Evolutionary conservation across 2,797 vertebrate species (phyloP).

Genomic region (Adrianichthys oophorus): DNA sequence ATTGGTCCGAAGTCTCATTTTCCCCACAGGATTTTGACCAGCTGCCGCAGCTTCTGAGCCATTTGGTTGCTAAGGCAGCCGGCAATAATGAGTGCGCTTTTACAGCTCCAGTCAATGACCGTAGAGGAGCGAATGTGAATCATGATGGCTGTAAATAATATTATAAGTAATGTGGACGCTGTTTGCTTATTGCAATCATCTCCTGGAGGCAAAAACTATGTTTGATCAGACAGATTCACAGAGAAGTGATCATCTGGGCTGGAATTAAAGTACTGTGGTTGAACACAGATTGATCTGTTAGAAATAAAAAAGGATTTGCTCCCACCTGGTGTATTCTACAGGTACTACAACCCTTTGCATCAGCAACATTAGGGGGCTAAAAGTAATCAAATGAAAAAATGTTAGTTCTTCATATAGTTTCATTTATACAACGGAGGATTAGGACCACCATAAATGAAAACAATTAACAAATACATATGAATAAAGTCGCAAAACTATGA

Average conservation of each 20-base stretch:
- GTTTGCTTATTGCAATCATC: constrained; percentile 45
- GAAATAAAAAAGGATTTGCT: constrained; percentile 46
- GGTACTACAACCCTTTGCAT: too few relatives aligned
- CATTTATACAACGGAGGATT: too few relatives aligned
- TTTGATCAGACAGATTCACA: constrained; percentile 1
- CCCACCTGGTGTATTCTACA: constrained; percentile 49
- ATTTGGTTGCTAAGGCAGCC: constrained; percentile 43
- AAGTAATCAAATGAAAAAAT: too few relatives aligned
- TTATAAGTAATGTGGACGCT: constrained; percentile 15
- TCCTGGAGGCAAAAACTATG: constrained; percentile 12
- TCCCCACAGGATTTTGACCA: constrained; percentile 66
- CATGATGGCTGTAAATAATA: constrained; percentile 53
- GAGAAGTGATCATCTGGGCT: constrained; percentile 14
- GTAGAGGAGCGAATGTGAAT: constrained; percentile 57
- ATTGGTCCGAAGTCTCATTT: constrained; percentile 70
- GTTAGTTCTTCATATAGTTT: too few relatives aligned
- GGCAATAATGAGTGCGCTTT: constrained; percentile 70
- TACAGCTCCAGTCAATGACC: constrained; percentile 49
- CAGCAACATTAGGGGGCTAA: too few relatives aligned
- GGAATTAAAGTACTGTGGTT: constrained; percentile 6
- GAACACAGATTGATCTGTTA: neutral
- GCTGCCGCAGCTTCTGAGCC: constrained; percentile 65
- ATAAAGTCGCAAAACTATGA: too few relatives aligned
- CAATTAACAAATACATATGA: too few relatives aligned
- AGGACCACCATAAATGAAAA: too few relatives aligned